Evolutionary conservation across 2,888 invertebrate genomes (phyloP).

Genomic region (Heliconius aoede): DNA sequence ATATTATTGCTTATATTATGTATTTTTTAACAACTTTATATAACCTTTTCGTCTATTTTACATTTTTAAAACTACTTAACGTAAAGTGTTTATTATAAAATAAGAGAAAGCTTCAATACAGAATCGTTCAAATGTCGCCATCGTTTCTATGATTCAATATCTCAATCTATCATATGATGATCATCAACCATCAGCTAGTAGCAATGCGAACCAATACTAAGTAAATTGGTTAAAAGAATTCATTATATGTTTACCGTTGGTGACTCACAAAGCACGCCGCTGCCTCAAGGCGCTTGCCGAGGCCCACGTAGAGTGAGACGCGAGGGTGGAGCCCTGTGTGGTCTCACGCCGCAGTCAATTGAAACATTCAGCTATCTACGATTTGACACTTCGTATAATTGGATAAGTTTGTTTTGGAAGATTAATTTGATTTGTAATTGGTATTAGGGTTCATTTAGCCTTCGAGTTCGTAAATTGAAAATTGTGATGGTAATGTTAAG

Average conservation of each 20-base stretch:
- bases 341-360: slow-evolving; percentile 51
- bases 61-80: too few species aligned
- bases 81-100: slow-evolving; percentile 27
- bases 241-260: slow-evolving; percentile 43
- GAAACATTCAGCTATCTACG: slow-evolving; percentile 49
- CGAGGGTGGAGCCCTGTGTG: slow-evolving; percentile 56
- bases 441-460: slow-evolving; percentile 5
- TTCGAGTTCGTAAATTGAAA: not conserved
- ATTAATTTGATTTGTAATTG: slow-evolving; percentile 41
- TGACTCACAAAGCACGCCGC: slow-evolving; percentile 54
- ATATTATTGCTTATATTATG: too few species aligned
- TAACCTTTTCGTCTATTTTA: too few species aligned
- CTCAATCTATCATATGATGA: not conserved
- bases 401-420: slow-evolving; percentile 46
- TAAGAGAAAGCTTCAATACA: not conserved
- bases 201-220: not conserved
- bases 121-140: not conserved
- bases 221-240: slow-evolving; percentile 35
- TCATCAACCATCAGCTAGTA: not conserved
- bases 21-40: too few species aligned
- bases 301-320: slow-evolving; percentile 56
- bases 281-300: slow-evolving; percentile 55
- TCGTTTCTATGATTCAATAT: not conserved
- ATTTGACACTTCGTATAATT: slow-evolving; percentile 50
- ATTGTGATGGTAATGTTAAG: too few species aligned